Percentiles rank a stretch among this genome's conserved stretches.
Conservation (phyloP, 2,888 invertebrate species). For the Meandrusa payeni region DNA sequence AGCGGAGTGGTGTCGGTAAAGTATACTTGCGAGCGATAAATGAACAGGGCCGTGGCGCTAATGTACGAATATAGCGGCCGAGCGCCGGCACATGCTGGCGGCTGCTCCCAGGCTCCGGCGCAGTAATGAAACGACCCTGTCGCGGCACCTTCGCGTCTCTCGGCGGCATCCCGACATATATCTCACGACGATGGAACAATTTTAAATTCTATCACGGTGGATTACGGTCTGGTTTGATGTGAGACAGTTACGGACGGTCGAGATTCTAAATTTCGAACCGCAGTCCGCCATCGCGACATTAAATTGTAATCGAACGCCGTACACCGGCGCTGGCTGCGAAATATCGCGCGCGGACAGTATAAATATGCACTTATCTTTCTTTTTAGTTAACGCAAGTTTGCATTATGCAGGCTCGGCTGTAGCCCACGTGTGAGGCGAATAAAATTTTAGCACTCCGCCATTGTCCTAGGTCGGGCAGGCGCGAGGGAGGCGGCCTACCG, state of each 20-base stretch:
- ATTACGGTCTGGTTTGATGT: constrained; percentile 36
- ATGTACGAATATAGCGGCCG: constrained; percentile 24
- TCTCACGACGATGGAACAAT: constrained; percentile 27
- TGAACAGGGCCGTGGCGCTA: constrained; percentile 28
- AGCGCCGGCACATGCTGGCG: constrained; percentile 36
- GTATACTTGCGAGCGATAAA: constrained; percentile 19
- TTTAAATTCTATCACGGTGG: constrained; percentile 24
- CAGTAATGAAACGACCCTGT: constrained; percentile 56
- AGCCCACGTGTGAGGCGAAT: constrained; percentile 74
- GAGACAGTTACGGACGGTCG: constrained; percentile 32
- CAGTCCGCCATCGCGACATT: constrained; percentile 65
- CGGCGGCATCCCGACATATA: constrained; percentile 34
- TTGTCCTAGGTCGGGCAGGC: constrained; percentile 62
- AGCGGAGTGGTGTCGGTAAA: constrained; percentile 27
- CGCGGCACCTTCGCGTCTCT: constrained; percentile 40
- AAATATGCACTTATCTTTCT: constrained; percentile 80
- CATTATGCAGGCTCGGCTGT: constrained; percentile 68
- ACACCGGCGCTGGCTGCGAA: constrained; percentile 71
- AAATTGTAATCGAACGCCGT: constrained; percentile 80
- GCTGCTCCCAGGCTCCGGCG: constrained; percentile 49
- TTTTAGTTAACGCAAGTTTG: constrained; percentile 76
- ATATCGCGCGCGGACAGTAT: constrained; percentile 73
- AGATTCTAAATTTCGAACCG: constrained; percentile 61
- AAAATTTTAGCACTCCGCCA: constrained; percentile 75
- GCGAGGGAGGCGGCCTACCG: constrained; percentile 51